Evolutionary conservation across 1,140 invertebrate genomes (phyloP).

Genomic region (Drosophila kohkoa): DNA sequence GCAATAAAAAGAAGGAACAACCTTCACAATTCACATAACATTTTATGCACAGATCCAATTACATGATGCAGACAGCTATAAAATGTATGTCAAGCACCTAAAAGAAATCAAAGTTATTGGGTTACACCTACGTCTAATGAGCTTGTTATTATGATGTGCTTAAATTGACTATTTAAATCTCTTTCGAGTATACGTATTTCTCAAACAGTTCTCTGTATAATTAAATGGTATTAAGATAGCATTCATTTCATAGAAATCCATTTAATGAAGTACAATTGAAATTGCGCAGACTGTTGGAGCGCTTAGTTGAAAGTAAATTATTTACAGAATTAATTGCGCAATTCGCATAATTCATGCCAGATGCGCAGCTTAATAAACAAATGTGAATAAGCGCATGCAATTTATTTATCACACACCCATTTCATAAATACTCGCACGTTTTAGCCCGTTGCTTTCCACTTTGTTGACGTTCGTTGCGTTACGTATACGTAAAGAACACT

Average conservation of each 20-base stretch:
- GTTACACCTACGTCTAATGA: background rate
- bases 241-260: background rate
- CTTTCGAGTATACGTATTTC: background rate
- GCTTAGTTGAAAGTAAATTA: slow-evolving; percentile 1
- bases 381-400: slow-evolving; percentile 11
- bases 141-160: background rate
- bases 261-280: background rate
- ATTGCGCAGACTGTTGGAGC: background rate
- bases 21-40: background rate
- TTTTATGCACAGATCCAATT: background rate
- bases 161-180: too few relatives aligned
- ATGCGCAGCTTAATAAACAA: slow-evolving; percentile 6
- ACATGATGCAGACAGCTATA: background rate
- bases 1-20: background rate
- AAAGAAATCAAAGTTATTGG: background rate
- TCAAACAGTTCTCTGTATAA: background rate
- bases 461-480: slow-evolving; percentile 11
- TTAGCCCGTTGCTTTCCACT: background rate
- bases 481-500: background rate
- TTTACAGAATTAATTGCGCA: slow-evolving; percentile 2
- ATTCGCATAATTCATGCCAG: slow-evolving; percentile 2
- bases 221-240: background rate
- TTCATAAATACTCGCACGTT: slow-evolving; percentile 4
- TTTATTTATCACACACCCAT: background rate
- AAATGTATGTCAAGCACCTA: background rate